A percentile compares a stretch with the other conserved stretches of the same genome.
Evolutionary conservation across 92 coral and sea anemone species (phyloP).

Genomic region (Diadumene lineata): DNA sequence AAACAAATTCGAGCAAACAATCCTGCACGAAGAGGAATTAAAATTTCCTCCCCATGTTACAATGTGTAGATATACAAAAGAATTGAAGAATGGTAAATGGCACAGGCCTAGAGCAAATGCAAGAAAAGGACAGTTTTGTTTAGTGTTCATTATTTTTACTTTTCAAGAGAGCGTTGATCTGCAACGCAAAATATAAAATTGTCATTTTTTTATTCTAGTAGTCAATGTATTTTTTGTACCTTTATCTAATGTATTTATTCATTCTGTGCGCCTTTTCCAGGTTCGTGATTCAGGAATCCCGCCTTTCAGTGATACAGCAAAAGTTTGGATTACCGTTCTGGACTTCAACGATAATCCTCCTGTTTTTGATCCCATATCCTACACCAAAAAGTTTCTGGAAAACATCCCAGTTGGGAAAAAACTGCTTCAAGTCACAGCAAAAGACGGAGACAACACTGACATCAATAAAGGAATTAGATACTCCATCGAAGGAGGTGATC

Average conservation of each 20-base stretch:
- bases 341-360: constrained; percentile 91
- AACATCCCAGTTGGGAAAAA: constrained; percentile 49
- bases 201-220: neutral
- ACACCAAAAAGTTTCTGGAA: constrained; percentile 57
- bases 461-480: constrained; percentile 62
- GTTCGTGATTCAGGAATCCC: constrained; percentile 84
- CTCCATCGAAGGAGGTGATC: constrained; percentile 78
- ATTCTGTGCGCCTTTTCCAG: constrained; percentile 25
- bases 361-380: constrained; percentile 63
- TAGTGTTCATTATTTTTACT: too few relatives aligned
- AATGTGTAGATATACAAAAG: too few relatives aligned
- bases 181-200: neutral
- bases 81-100: too few relatives aligned
- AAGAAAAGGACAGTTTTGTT: too few relatives aligned
- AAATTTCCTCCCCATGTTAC: too few relatives aligned
- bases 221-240: neutral
- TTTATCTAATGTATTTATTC: too few relatives aligned
- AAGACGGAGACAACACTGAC: constrained; percentile 74
- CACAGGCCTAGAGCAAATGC: too few relatives aligned
- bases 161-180: neutral
- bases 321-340: constrained; percentile 54
- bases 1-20: too few relatives aligned
- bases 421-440: constrained; percentile 65
- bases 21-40: too few relatives aligned
- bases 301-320: constrained; percentile 52